These are phyloP conservation scores for Physocephala rufipes DNA, from an alignment of 2,888 invertebrate genomes.

Conservation along the genomic window DNA sequence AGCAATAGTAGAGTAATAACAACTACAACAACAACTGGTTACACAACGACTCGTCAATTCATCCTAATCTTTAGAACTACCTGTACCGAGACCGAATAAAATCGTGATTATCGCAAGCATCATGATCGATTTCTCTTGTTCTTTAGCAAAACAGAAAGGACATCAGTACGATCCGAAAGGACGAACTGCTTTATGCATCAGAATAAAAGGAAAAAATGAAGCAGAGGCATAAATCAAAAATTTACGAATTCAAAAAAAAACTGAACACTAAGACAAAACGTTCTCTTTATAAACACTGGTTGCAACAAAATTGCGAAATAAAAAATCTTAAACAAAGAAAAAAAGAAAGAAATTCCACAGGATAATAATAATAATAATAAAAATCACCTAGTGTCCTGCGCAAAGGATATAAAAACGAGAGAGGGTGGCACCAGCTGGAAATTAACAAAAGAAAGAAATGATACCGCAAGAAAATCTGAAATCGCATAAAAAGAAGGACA, in stretches of 20 bases:
- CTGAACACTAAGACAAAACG: not conserved
- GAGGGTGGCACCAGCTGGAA: slow-evolving; percentile 50
- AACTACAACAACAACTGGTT: not conserved
- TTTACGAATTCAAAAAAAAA: not conserved
- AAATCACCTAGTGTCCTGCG: slow-evolving; percentile 28
- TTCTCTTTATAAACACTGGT: too few relatives aligned
- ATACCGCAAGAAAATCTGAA: slow-evolving; percentile 8
- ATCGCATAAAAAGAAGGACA: too few relatives aligned
- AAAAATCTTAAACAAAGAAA: not conserved
- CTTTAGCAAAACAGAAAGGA: not conserved
- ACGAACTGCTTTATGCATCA: not conserved
- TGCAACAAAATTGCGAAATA: not conserved
- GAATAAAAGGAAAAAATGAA: not conserved
- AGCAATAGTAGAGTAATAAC: not conserved
- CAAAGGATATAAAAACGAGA: not conserved
- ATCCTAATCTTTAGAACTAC: not conserved
- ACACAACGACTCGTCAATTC: not conserved
- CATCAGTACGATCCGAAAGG: not conserved
- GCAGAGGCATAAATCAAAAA: slow-evolving; percentile 9
- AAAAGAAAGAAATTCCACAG: not conserved
- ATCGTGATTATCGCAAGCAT: not conserved
- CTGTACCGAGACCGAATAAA: not conserved
- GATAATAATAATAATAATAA: slow-evolving; percentile 3
- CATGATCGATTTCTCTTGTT: not conserved
- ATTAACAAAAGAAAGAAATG: slow-evolving; percentile 21